Percentiles rank a stretch among this genome's conserved stretches.
Evolutionary conservation across 2,113 vertebrate genomes (phyloP).

Genomic region (Natator depressus): DNA sequence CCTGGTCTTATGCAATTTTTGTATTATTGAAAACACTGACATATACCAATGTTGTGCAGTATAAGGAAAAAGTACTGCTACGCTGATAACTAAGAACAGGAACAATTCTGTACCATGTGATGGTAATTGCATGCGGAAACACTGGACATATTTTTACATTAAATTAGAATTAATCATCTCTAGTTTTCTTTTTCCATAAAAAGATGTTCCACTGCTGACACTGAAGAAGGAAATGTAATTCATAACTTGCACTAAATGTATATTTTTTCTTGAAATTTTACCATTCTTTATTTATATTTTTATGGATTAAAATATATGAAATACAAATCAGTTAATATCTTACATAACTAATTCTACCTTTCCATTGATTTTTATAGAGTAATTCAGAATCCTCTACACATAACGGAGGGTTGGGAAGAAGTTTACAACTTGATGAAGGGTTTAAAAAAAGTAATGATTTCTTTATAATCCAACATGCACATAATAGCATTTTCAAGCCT

Average conservation of each 20-base stretch:
- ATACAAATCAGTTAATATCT: conserved; percentile 80
- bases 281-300: conserved; percentile 87
- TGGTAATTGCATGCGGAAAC: conserved; percentile 82
- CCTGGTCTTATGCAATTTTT: conserved; percentile 83
- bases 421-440: conserved; percentile 74
- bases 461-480: conserved; percentile 50
- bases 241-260: conserved; percentile 88
- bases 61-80: conserved; percentile 68
- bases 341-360: conserved; percentile 80
- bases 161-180: conserved; percentile 68
- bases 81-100: conserved; percentile 70
- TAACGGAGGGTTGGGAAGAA: conserved; percentile 71
- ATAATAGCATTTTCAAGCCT: conserved; percentile 21
- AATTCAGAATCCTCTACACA: conserved; percentile 74
- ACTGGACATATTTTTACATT: conserved; percentile 70
- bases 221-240: conserved; percentile 78
- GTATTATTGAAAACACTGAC: conserved; percentile 75
- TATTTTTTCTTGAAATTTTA: conserved; percentile 83
- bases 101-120: conserved; percentile 75
- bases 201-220: conserved; percentile 78
- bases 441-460: conserved; percentile 63
- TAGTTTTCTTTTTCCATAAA: conserved; percentile 64
- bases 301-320: conserved; percentile 83
- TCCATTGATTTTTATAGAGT: conserved; percentile 83
- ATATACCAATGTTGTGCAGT: conserved; percentile 75